These are phyloP conservation scores for Pseudochirops corinnae DNA, from an alignment of 2,797 vertebrate species.

Conservation along the genomic window DNA sequence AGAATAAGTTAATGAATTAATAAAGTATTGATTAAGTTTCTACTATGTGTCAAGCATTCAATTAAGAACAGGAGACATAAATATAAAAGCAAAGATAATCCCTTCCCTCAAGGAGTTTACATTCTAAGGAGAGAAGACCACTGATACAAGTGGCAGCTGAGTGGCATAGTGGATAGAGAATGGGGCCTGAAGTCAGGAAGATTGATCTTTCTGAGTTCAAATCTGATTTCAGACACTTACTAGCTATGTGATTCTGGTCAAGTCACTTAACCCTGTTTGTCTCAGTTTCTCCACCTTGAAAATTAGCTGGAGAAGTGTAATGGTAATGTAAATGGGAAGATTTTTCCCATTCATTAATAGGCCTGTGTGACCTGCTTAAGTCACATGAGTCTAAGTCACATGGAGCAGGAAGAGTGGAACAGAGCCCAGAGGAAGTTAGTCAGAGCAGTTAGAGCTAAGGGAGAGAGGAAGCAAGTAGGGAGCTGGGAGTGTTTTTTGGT, in stretches of 20 bases:
- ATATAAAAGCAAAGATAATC: not conserved
- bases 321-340: too few species aligned
- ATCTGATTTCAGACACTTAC: not conserved
- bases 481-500: too few species aligned
- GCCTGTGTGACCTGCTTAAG: too few species aligned
- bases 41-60: not conserved
- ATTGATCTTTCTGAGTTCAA: not conserved
- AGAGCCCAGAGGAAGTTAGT: too few species aligned
- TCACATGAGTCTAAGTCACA: too few species aligned
- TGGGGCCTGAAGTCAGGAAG: rapidly evolving
- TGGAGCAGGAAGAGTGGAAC: too few species aligned
- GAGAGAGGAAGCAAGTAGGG: too few species aligned
- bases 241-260: not conserved
- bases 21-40: not conserved
- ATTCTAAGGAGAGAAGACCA: not conserved
- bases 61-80: not conserved
- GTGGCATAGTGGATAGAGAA: not conserved
- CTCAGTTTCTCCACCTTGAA: not conserved
- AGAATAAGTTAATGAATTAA: not conserved
- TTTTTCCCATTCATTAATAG: too few species aligned
- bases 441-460: too few species aligned
- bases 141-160: not conserved
- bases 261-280: not conserved
- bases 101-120: not conserved
- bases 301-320: not conserved